Base-by-base conservation (phyloP, 2,888 invertebrate genomes). In the Spisula subtruncata region DNA sequence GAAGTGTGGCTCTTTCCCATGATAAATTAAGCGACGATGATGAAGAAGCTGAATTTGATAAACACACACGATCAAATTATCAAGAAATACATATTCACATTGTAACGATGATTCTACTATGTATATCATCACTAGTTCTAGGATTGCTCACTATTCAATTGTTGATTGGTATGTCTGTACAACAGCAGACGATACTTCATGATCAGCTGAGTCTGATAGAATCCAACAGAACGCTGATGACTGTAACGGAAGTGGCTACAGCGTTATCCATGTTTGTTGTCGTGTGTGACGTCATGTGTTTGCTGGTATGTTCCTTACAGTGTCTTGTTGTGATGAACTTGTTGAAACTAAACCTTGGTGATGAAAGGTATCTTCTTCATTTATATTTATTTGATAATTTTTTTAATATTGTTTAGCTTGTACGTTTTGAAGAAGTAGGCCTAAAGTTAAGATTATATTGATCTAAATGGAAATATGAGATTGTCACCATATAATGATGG, bases 281-380 rank as follows among this genome's bases (percentile, higher is more conserved):
- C 85, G 98, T 98, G 51, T 97, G 99, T 94, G 98, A 99, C 97
- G 97, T 99, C 92, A 98, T 98, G 97, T 99, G 99, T 97, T 97
- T 99, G 91, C 98, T 99, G 94, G 98, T 99, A 95, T 99, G 99
- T 97, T 98, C 98, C 95, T 98, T 99, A 96, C 99, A 99, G 97
- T 99, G 98, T 97, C 98, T 99, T 96, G 99, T 99, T 97, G 98
- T 99, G 82, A 98, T 99, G 94, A 99, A 99, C 97, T 97, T 99
- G 97, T 98, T 98, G 96, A 98, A 98, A 96, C 98, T 98, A 85
- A 98, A 98, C 89, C 98, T 98, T 96, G 98, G 98, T 95, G 98
- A 98, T 96, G 98, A 97, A 96, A 97, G 98, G 98, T 98, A 97
- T 6, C 25, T 1, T 60, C 1, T 16, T n/a, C n/a, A n/a, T n/a